Base-by-base conservation (phyloP, 2,888 invertebrate species). In the Branchinecta sandiegonensis region DNA sequence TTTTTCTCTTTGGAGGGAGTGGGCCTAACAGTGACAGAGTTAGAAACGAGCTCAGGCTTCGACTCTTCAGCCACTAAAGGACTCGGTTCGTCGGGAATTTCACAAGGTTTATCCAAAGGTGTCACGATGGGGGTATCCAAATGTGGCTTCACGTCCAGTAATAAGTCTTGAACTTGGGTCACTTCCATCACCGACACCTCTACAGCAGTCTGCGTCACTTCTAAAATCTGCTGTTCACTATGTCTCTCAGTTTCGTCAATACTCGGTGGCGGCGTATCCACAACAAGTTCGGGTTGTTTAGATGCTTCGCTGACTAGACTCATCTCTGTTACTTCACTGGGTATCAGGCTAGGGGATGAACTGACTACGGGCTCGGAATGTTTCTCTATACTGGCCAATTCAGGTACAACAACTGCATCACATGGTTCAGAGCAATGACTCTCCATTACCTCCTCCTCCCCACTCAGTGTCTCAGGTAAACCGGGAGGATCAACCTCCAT, bases 291-390 rank as follows among this genome's bases (percentile, higher is more conserved):
- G n/a, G n/a, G 63, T 17, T 23, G n/a, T 56, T 56, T 23, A 56
- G 63, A 56, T 17, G 23, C 63, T 17, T 56, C 10, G 14, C n/a
- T 56, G 63, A 56, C 63, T 56, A 56, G 63, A 56, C 8, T 56
- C 63, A 56, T 23, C 63, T 56, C 63, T 56, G 63, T 56, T 56
- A 56, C n/a, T 17, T 56, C 63, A 56, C 63, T 56, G 63, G 63
- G 63, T 37, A 37, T 37, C 37, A 6, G 37, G 63, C 63, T 56
- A 56, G 63, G 63, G 63, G 63, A 17, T 23, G 23, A 11, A 56
- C 23, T 23, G 23, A 56, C 63, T 17, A 17, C 10, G 8, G 63
- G 63, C 23, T 17, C 23, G 63, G 63, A 56, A n/a, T 56, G n/a
- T 10, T 56, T 23, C 63, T 56, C 63, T 56, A 56, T 8, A 56